Base-by-base conservation (phyloP, 2,888 invertebrate genomes). In the Drosophila limbata region DNA sequence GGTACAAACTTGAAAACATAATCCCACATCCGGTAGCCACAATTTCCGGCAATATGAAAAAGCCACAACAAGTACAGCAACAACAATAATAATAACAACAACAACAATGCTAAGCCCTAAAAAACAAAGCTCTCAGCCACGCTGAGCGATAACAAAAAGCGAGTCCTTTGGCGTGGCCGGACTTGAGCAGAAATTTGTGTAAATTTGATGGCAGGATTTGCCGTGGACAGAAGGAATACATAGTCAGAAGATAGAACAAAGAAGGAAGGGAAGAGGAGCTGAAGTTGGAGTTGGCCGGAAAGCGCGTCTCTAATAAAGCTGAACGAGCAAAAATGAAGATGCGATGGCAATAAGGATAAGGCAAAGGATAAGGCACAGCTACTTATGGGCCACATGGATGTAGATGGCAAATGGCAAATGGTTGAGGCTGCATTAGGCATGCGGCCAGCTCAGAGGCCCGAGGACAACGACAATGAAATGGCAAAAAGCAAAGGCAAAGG, bases 21-120 rank as follows among this genome's bases (percentile, higher is more conserved):
- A 84, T 85, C 79, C 85, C 77, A 57, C 84, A 75, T 85, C 84
- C 85, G 79, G 75, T 80, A 73, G 80, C 84, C 80, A 83, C 84
- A 83, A 85, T 84, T 84, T 84, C 84, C 85, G 84, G 84, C 81
- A 79, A 78, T 85, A 84, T 78, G 81, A 85, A 85, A 83, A 83
- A 79, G 73, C 86, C 78, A 78, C 83, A 83, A 63, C 66, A 69
- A 73, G 62, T 61, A 66, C 69, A 61, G 17, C 62, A 60, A 28
- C 35, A 53, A 40, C 50, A 42, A 31, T 50, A 62, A 31, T 35
- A 56, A 40, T 17, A 61, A 35, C n/a, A 56, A 52, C 40, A 61
- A 61, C 59, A 63, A 55, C 45, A 39, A 50, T 44, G 64, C 55
- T 68, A 75, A 73, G 66, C 45, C 61, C 62, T 59, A 66, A 75